Conservation (phyloP, 2,797 vertebrate species). For the Scolopax bukidnonensis region DNA sequence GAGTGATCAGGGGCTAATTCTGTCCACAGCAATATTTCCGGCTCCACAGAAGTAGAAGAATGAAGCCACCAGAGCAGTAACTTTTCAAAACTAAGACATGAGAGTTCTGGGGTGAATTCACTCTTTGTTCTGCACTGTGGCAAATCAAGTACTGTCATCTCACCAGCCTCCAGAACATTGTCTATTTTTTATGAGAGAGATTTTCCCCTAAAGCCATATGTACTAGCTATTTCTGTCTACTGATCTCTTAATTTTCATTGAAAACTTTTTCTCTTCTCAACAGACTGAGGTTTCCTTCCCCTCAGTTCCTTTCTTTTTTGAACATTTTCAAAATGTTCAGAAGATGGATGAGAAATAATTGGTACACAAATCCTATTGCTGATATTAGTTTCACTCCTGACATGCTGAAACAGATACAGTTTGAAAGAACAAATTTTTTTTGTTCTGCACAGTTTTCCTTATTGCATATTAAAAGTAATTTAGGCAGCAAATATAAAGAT, state of each 20-base stretch:
- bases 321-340: background rate
- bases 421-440: constrained; percentile 8
- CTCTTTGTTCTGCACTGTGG: rapidly evolving
- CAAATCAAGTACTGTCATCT: background rate
- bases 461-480: constrained; percentile 1
- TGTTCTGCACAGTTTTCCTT: background rate
- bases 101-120: background rate
- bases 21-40: background rate
- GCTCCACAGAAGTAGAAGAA: background rate
- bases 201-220: background rate
- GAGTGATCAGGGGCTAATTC: background rate
- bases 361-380: background rate
- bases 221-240: background rate
- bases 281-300: background rate
- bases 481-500: background rate
- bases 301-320: background rate
- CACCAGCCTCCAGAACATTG: background rate
- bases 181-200: background rate
- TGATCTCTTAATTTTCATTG: background rate
- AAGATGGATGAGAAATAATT: background rate
- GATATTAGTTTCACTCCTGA: background rate
- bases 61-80: background rate
- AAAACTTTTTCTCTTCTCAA: background rate
- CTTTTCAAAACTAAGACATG: background rate
- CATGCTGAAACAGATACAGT: background rate